Evolutionary conservation across 2,113 vertebrate species (phyloP).

Genomic region (Gasterosteus aculeatus): DNA sequence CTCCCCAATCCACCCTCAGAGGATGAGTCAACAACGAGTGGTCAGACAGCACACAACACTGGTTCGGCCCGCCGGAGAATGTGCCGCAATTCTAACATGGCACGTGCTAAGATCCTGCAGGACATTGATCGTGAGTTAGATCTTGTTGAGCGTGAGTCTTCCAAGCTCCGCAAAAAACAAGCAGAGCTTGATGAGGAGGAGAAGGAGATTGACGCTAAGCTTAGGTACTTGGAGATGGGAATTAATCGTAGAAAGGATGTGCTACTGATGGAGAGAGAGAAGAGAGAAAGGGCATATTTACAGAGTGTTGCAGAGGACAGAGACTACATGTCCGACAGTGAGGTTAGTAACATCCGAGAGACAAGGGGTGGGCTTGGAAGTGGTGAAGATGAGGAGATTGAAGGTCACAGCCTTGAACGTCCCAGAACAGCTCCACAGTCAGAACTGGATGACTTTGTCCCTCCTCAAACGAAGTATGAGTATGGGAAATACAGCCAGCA

Average conservation of each 20-base stretch:
- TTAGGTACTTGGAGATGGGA: conserved; percentile 97
- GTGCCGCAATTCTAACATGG: conserved; percentile 96
- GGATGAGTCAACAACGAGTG: conserved; percentile 82
- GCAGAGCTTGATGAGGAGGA: conserved; percentile 98
- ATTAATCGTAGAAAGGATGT: conserved; percentile 97
- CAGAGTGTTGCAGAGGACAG: conserved; percentile 98
- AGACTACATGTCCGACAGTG: conserved; percentile 99
- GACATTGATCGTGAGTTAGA: conserved; percentile 98
- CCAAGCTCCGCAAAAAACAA: conserved; percentile 97
- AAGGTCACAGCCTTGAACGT: conserved; percentile 88
- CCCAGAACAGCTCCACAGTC: conserved; percentile 94
- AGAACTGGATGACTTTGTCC: conserved; percentile 92
- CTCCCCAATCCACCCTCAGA: conserved; percentile 97
- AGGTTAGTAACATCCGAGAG: conserved; percentile 93
- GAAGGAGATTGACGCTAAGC: conserved; percentile 98
- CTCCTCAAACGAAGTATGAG: conserved; percentile 93
- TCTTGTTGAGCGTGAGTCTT: conserved; percentile 96
- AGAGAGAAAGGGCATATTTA: conserved; percentile 95
- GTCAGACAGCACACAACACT: conserved; percentile 85
- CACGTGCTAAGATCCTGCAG: conserved; percentile 97
- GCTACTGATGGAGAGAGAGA: conserved; percentile 94
- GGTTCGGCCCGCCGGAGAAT: conserved; percentile 92
- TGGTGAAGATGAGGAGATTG: conserved; percentile 78
- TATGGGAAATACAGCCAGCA: conserved; percentile 94
- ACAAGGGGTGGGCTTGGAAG: conserved; percentile 81